A percentile compares a stretch with the other conserved stretches of the same genome.
Conservation (phyloP, 2,113 vertebrate genomes). For the Abramis brama region DNA sequence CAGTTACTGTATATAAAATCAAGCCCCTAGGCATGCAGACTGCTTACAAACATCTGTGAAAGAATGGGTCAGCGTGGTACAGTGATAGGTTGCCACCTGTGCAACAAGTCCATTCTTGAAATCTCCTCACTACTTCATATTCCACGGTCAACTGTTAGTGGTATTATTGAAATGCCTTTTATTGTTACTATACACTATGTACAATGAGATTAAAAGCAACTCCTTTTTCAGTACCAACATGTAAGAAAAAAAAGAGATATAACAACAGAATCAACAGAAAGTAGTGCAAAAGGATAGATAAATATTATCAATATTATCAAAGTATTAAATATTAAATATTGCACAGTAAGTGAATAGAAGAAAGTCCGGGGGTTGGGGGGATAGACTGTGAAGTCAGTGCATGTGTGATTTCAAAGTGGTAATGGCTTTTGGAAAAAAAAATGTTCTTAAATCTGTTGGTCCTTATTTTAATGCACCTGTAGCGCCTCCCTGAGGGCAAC, state of each 20-base stretch:
- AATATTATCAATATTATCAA: too few species aligned
- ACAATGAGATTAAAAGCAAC: neutral
- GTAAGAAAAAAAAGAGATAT: neutral
- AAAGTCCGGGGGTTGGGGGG: too few species aligned
- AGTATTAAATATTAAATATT: too few species aligned
- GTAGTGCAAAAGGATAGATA: neutral
- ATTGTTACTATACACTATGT: slow-evolving; percentile 1
- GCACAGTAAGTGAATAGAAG: too few species aligned
- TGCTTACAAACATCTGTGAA: too few species aligned
- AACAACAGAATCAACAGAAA: neutral
- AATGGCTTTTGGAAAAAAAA: neutral
- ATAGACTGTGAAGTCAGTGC: neutral
- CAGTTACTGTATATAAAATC: too few species aligned
- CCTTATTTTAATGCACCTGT: neutral
- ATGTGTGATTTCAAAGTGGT: neutral
- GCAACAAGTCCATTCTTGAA: too few species aligned
- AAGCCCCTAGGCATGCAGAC: too few species aligned
- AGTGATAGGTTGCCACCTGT: too few species aligned
- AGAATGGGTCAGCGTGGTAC: too few species aligned
- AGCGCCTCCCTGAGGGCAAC: neutral
- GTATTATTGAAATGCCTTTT: neutral
- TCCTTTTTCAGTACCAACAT: neutral
- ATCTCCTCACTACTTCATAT: too few species aligned
- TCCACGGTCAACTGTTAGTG: too few species aligned
- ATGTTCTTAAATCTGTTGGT: neutral